phyloP scores from a whole-genome alignment of 2,888 invertebrate species.

The Hyles lineata region DNA sequence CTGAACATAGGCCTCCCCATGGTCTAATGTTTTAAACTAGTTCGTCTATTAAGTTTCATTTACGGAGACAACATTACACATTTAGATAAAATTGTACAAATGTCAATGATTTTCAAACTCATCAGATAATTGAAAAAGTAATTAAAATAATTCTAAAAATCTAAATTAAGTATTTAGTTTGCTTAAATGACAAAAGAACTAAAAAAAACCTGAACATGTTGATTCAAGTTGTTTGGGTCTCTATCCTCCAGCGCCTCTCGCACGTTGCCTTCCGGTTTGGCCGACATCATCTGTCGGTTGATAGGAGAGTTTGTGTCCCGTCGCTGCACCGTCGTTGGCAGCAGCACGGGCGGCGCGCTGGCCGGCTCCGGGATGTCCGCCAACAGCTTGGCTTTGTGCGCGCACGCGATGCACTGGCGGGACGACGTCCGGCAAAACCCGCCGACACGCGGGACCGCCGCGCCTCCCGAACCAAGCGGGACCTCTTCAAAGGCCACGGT shows the following conservation, averaged over 20 bases:
- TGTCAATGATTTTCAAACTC: no score
- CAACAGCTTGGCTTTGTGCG: conserved; percentile 61
- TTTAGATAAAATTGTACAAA: no score
- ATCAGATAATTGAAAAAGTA: no score
- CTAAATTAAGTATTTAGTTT: not conserved
- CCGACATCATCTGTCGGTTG: conserved; percentile 50
- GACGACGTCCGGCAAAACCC: conserved; percentile 54
- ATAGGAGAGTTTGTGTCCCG: conserved; percentile 34
- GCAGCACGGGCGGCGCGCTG: conserved; percentile 49
- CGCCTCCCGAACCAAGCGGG: conserved; percentile 62
- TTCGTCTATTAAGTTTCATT: no score
- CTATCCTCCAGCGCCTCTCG: conserved; percentile 86
- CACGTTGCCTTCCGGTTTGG: conserved; percentile 72
- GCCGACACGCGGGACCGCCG: conserved; percentile 61
- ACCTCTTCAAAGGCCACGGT: conserved; percentile 73
- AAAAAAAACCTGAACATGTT: conserved; percentile 87
- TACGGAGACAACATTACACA: no score
- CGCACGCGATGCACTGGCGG: conserved; percentile 67
- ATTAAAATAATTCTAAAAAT: no score
- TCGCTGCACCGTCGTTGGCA: conserved; percentile 41
- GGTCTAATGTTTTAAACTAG: no score
- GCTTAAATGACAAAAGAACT: not conserved
- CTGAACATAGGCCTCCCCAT: no score
- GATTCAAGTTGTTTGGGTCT: conserved; percentile 89
- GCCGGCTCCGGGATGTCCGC: conserved; percentile 60